Percentiles rank a stretch among this genome's conserved stretches.
phyloP scores from a whole-genome alignment of 2,888 invertebrate species.

The Podotricha telesiphe region DNA sequence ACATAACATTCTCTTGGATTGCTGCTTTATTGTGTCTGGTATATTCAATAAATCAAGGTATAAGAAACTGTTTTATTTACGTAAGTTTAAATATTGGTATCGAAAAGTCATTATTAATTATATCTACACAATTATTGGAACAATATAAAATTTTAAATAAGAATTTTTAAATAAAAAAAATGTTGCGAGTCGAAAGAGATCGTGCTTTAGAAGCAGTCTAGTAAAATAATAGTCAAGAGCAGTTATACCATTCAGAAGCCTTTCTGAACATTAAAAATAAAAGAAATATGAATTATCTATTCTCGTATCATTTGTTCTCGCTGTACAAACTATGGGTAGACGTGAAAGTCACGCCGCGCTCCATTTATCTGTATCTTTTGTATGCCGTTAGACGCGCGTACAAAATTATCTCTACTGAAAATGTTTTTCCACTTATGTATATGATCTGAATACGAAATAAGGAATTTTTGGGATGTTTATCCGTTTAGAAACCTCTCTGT shows the following conservation, averaged over 20 bases:
- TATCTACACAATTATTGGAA: no score
- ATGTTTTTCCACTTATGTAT: conserved; percentile 31
- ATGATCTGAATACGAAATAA: conserved; percentile 33
- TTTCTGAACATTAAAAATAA: conserved; percentile 19
- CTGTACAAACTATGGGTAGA: conserved; percentile 22
- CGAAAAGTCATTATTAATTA: no score
- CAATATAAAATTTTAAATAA: no score
- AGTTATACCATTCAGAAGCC: background rate
- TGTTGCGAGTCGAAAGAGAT: background rate
- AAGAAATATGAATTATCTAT: conserved; percentile 34
- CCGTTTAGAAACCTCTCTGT: conserved; percentile 7
- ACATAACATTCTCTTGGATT: conserved; percentile 57
- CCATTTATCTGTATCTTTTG: conserved; percentile 38
- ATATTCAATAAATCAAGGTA: no score
- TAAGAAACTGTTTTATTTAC: no score
- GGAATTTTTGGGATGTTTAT: conserved; percentile 12
- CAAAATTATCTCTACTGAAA: conserved; percentile 37
- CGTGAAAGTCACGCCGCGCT: conserved; percentile 35
- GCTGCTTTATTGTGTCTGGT: conserved; percentile 48
- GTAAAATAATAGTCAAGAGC: background rate
- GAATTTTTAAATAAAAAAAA: background rate
- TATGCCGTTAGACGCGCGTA: conserved; percentile 27
- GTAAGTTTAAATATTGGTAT: no score
- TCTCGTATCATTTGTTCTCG: conserved; percentile 38
- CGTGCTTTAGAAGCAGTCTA: background rate